Percentiles rank a stretch among this genome's conserved stretches.
Evolutionary conservation across 37 sponge, comb jelly and placozoan genomes (phyloP).

Genomic region (Halichondria panicea): DNA sequence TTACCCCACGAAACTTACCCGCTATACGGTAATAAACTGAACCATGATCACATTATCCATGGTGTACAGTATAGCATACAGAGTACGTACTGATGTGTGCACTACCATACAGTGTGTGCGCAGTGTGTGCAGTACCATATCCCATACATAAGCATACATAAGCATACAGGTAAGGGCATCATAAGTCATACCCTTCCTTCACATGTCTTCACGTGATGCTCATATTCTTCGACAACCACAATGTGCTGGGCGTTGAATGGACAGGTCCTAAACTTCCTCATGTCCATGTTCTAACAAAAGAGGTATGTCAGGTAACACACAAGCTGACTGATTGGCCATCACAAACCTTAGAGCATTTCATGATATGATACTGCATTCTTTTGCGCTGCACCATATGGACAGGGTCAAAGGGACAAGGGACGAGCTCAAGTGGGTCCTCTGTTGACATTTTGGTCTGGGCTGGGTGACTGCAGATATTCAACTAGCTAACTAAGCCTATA

Average conservation of each 20-base stretch:
- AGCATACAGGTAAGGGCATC: too few species aligned
- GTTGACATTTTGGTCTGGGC: too few species aligned
- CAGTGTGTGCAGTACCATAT: neutral
- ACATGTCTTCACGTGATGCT: conserved; percentile 46
- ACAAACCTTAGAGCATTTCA: conserved; percentile 78
- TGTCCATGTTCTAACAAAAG: conserved; percentile 22
- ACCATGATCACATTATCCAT: too few species aligned
- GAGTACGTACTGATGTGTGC: too few species aligned
- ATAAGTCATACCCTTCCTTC: conserved; percentile 21
- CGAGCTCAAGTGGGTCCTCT: too few species aligned
- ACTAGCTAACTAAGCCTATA: too few species aligned
- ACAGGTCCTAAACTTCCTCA: conserved; percentile 39
- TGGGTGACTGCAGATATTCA: too few species aligned
- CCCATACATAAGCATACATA: neutral
- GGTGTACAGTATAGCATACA: too few species aligned
- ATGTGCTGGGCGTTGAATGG: conserved; percentile 78
- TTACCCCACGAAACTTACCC: too few species aligned
- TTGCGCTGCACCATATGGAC: conserved; percentile 74
- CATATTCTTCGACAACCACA: conserved; percentile 39
- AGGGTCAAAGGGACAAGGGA: conserved; percentile 85
- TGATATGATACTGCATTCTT: conserved; percentile 84
- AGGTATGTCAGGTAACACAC: neutral
- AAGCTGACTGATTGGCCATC: neutral
- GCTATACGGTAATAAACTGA: too few species aligned
- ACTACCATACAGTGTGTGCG: too few species aligned